Conservation (phyloP, 92 coral and sea anemone genomes). For the Galaxea fascicularis region DNA sequence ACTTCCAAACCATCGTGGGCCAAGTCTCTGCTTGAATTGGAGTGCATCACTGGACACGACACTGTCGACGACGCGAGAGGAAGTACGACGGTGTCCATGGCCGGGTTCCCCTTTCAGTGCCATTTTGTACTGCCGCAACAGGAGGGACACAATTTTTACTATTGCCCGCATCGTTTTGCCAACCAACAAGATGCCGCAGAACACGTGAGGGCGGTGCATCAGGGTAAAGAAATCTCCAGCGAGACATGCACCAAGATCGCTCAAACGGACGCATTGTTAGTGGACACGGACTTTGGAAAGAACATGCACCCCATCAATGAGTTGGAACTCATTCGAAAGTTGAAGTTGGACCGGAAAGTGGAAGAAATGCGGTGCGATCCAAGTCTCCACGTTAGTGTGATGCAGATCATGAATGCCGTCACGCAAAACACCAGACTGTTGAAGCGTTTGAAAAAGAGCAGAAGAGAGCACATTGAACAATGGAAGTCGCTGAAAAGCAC, state of each 20-base stretch:
- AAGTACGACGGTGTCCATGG: slow-evolving; percentile 7
- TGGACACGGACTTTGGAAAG: background rate
- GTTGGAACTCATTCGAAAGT: background rate
- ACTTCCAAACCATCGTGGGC: background rate
- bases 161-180: slow-evolving; percentile 9
- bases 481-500: background rate
- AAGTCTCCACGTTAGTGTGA: background rate
- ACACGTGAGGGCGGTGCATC: slow-evolving; percentile 3
- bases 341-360: background rate
- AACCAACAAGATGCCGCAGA: background rate
- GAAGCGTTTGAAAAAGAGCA: background rate
- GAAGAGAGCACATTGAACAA: background rate
- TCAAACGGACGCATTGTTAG: background rate
- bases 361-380: background rate
- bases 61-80: background rate
- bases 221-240: background rate
- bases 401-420: background rate
- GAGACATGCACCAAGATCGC: background rate
- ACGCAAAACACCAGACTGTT: slow-evolving; percentile 2
- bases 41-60: background rate
- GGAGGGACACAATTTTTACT: background rate
- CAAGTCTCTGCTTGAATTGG: background rate
- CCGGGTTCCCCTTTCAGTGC: slow-evolving; percentile 24
- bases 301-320: background rate
- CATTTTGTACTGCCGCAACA: background rate